Conservation (phyloP, 1,140 invertebrate genomes). For the Trissolcus basalis region DNA sequence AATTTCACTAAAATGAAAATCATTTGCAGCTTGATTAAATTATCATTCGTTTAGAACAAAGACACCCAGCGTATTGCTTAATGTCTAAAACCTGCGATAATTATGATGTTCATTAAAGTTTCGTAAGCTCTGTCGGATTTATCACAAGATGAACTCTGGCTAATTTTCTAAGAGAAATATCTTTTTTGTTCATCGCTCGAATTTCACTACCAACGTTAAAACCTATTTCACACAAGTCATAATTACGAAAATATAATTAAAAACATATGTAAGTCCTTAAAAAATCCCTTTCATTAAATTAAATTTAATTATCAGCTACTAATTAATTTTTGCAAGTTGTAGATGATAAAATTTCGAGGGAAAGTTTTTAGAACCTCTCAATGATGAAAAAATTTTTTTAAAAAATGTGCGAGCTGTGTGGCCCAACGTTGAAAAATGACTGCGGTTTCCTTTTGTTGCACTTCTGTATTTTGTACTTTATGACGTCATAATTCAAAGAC, state of each 20-base stretch:
- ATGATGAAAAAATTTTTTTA: slow-evolving; percentile 2
- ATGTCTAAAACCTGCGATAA: slow-evolving; percentile 4
- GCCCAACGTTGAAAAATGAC: slow-evolving; percentile 3
- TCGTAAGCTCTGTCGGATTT: slow-evolving; percentile 1
- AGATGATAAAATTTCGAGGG: too few species aligned
- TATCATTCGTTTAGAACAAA: slow-evolving; percentile 4
- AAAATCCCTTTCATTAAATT: too few species aligned
- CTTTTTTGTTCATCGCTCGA: not conserved
- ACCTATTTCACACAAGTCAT: too few species aligned
- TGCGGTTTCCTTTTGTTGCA: slow-evolving; percentile 7
- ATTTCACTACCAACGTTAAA: too few species aligned
- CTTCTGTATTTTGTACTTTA: slow-evolving; percentile 10
- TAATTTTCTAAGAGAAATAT: not conserved
- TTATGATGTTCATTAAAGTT: slow-evolving; percentile 14
- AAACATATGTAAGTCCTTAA: too few species aligned
- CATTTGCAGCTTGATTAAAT: slow-evolving; percentile 9
- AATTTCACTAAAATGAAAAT: slow-evolving; percentile 8
- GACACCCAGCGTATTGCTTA: not conserved
- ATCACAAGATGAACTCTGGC: not conserved
- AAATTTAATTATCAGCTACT: too few species aligned
- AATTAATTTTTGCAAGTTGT: too few species aligned
- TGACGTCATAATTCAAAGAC: slow-evolving; percentile 13
- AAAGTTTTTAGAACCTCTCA: too few species aligned
- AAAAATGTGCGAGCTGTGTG: not conserved
- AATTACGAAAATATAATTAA: too few species aligned